These are phyloP conservation scores for Eucidaris tribuloides DNA, from an alignment of 35 echinoderm and acorn worm genomes.

Conservation along the genomic window DNA sequence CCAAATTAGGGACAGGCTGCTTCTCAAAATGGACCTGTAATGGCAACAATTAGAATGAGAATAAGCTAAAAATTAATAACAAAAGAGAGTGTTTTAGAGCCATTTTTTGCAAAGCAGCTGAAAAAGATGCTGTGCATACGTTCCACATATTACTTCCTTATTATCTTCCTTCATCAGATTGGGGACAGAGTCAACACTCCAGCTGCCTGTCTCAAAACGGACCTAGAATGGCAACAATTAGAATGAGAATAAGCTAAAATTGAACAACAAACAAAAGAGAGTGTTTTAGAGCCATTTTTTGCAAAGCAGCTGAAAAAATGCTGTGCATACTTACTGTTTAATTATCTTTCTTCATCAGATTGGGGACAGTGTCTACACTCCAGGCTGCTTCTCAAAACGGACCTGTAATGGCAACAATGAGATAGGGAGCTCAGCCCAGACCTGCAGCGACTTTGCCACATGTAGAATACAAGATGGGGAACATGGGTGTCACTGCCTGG, in stretches of 20 bases:
- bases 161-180: too few species aligned
- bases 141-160: too few species aligned
- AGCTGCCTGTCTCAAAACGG: slow-evolving; percentile 45
- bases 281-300: too few species aligned
- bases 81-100: too few species aligned
- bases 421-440: slow-evolving; percentile 8
- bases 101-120: too few species aligned
- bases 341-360: slow-evolving; percentile 48
- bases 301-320: too few species aligned
- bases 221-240: slow-evolving; percentile 49
- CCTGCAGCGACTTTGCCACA: slow-evolving; percentile 59
- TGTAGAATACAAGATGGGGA: slow-evolving; percentile 71
- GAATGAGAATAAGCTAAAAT: too few species aligned
- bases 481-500: slow-evolving; percentile 86
- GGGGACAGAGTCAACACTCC: slow-evolving; percentile 48
- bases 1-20: slow-evolving; percentile 78
- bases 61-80: too few species aligned
- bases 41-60: slow-evolving; percentile 45
- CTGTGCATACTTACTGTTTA: too few species aligned
- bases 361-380: slow-evolving; percentile 78
- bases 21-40: slow-evolving; percentile 61
- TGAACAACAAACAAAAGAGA: too few species aligned
- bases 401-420: slow-evolving; percentile 53
- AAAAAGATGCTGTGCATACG: too few species aligned
- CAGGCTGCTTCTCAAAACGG: slow-evolving; percentile 72